Evolutionary conservation across 30 jellyfish, hydroid and myxozoan genomes (phyloP), one percentile per base, ranked within the genome.

Genomic region (Cassiopea andromeda): DNA sequence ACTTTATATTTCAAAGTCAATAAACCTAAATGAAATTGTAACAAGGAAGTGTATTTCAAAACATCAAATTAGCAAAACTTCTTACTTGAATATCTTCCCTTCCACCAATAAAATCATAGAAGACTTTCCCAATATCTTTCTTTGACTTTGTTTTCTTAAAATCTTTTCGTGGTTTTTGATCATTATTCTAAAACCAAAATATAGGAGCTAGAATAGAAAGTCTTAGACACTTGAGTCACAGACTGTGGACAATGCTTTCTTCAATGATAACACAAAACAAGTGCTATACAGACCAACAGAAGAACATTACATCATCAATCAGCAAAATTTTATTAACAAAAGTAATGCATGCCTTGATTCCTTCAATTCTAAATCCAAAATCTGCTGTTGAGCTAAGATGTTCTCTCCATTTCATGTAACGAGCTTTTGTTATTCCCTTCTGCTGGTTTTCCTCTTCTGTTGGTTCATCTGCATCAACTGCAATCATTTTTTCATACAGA

Each of bases 321-420:
- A n/a, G n/a, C n/a, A n/a, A n/a, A n/a, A n/a, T n/a, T n/a, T n/a
- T n/a, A n/a, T n/a, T n/a, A n/a, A n/a, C n/a, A 19, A 78, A 49
- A 54, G 43, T 2, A 2, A 5, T 50, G 6, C 79, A 48, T 77
- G 89, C 99, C 99, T 96, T 96, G 71, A 96, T 90, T 16, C 99
- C 99, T 88, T 96, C 99, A 46, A 96, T 96, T 79, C 99, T 87
- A 78, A 96, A 96, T 7, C 99, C 99, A 14, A 96, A 94, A 5
- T 97, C 82, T 12, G 99, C 93, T 1, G 99, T 96, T 2, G 99
- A 96, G 70, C 99, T 96, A 48, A 96, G 93, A 84, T 80, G 88
- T 85, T 96, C 99, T 50, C 99, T 80, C 98, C 98, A 96, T 73
- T 88, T 97, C 99, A 96, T 96, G 89, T 96, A 96, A n/a, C 99